A percentile compares a stretch with the other conserved stretches of the same genome.
phyloP scores from a whole-genome alignment of 1,140 invertebrate species.

The Zaprionus ghesquierei region DNA sequence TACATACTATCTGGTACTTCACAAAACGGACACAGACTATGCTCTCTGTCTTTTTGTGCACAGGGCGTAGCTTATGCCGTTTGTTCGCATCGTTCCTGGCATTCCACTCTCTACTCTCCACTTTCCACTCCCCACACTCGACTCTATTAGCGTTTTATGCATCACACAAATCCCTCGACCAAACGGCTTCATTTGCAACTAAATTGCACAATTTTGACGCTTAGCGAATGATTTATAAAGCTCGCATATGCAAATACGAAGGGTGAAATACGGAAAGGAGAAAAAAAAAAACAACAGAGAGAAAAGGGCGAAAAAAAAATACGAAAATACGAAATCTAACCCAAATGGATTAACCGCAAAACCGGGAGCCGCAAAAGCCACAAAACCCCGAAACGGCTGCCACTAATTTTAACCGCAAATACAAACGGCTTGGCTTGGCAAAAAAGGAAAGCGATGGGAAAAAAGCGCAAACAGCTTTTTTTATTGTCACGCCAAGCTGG shows the following conservation, averaged over 20 bases:
- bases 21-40: neutral
- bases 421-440: constrained; percentile 24
- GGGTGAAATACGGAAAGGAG: neutral
- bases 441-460: constrained; percentile 14
- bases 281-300: no score
- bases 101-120: no score
- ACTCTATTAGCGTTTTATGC: constrained; percentile 27
- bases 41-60: neutral
- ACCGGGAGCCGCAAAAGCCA: constrained; percentile 42
- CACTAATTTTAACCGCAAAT: constrained; percentile 71
- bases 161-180: constrained; percentile 9
- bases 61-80: neutral
- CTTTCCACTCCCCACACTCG: no score
- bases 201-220: constrained; percentile 57
- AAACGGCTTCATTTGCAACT: constrained; percentile 46
- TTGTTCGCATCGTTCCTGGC: neutral
- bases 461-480: constrained; percentile 50
- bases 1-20: neutral
- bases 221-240: constrained; percentile 62
- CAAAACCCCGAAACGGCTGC: constrained; percentile 47
- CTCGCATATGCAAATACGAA: constrained; percentile 41
- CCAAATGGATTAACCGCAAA: constrained; percentile 64
- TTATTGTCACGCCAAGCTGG: constrained; percentile 27
- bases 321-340: constrained; percentile 30
- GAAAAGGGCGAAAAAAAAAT: constrained; percentile 5